Base-by-base conservation (phyloP, 2,797 vertebrate species). In the Gila robusta region DNA sequence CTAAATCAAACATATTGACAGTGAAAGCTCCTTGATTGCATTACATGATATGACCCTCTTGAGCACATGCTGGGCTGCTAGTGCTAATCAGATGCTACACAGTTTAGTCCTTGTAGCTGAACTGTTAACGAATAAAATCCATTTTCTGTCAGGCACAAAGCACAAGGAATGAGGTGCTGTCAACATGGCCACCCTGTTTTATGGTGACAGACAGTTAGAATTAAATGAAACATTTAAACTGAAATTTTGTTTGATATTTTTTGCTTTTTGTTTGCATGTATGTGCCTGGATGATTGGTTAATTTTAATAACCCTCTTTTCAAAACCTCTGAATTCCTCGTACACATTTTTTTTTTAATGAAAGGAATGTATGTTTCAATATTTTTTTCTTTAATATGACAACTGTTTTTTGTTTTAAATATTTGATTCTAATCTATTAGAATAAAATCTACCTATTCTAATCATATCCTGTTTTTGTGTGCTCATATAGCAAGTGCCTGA, bases 21-120 rank as follows among this genome's bases (percentile, higher is more conserved):
- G 90, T 85, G 91, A 90, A 91, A 91, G 92, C 89, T 59, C 74
- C 90, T 91, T 86, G 87, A 93, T 92, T 93, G 91, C 90, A 94
- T 95, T 93, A 93, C 91, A 87, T 92, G 90, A 92, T 94, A 93
- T 87, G 91, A 92, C 88, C 87, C 85, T 87, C 90, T 93, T 62
- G 73, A 91, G 89, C 56, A 84, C 88, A 87, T 90, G 90, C 89
- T 86, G 86, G 88, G 90, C 86, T 81, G 91, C 88, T 89, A 85
- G 88, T 91, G 83, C 89, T 86, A 62, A 94, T 94, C 93, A 92
- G 93, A 93, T 64, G 71, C 83, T 79, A 91, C 87, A 77, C 86
- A 84, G 82, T 82, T 89, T 84, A 91, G 91, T n/a, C 91, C 91
- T 90, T 88, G 86, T 52, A 89, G 89, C 84, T 90, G 91, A 92